Conservation (phyloP, 2,113 vertebrate species). For the Poicephalus meyeri region DNA sequence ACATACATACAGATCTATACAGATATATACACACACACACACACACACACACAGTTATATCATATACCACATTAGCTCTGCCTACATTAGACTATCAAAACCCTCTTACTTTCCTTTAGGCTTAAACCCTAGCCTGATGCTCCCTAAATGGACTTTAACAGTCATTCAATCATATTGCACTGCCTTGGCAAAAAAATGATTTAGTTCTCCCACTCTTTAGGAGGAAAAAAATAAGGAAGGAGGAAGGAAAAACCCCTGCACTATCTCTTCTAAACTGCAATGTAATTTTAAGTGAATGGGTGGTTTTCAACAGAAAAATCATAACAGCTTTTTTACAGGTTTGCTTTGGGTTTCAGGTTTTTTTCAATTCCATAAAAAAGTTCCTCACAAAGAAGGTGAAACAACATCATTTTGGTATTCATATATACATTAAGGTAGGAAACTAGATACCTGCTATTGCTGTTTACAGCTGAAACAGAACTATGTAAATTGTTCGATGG, state of each 20-base stretch:
- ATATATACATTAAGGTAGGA: neutral
- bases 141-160: neutral
- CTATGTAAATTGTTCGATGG: neutral
- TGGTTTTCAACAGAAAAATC: neutral
- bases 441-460: neutral
- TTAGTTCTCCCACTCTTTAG: neutral
- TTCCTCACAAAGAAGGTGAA: neutral
- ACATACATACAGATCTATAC: neutral
- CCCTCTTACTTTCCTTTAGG: neutral
- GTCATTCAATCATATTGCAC: neutral
- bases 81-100: neutral
- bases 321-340: neutral
- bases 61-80: neutral
- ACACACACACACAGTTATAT: neutral
- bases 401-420: slow-evolving; percentile 6
- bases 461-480: slow-evolving; percentile 13
- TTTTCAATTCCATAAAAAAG: neutral
- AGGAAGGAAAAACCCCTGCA: accelerated
- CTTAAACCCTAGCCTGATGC: neutral
- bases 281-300: neutral
- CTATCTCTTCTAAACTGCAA: neutral
- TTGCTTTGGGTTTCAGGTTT: neutral
- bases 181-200: neutral
- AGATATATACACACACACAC: neutral
- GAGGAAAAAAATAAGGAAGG: neutral